Evolutionary conservation across 2,113 vertebrate species (phyloP), one percentile per base, ranked within the genome.

Genomic region (Tenrec ecaudatus): DNA sequence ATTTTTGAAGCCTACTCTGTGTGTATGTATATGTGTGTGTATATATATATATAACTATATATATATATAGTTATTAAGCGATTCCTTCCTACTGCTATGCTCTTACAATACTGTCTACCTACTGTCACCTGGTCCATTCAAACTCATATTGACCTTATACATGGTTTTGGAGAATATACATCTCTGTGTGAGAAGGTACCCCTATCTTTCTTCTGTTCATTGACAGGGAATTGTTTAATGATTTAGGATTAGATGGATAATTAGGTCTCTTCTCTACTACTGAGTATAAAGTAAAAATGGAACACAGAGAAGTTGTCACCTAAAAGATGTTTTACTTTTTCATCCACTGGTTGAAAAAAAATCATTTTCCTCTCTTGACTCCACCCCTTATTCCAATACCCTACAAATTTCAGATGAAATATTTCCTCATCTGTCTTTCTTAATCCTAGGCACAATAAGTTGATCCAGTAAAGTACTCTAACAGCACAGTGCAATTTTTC

Each of bases 271-370:
- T 53, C 82, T 79, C 47, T 53, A 53, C 84, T 38, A 36, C 14
- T 15, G n/a, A 94, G 3, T 33, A 66, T 14, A 80, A 77, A 94
- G 71, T 57, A 88, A 86, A 89, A 94, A 25, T 53, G 12, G 10
- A 2, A 76, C 69, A 16, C 4, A 83, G 23, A n/a, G 43, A 84
- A 0, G 57, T 58, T 88, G 6, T 64, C 27, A 31, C 77, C 29
- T 83, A 69, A 66, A 58, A 75, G 2, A 88, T 36, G 3, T n/a
- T 66, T 47, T 29, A 2, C 7, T 57, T 2, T 22, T 78, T 6
- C 12, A 1, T 16, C 31, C 8, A 4, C 22, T 57, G 64, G 4
- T 10, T 53, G 6, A 53, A 53, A 53, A 53, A 31, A 68, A 40
- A 23, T 60, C n/a, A 1, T 78, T 80, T 75, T 69, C 2, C 2